Conservation (phyloP, 2,888 invertebrate genomes). For the Agrilus mali region DNA sequence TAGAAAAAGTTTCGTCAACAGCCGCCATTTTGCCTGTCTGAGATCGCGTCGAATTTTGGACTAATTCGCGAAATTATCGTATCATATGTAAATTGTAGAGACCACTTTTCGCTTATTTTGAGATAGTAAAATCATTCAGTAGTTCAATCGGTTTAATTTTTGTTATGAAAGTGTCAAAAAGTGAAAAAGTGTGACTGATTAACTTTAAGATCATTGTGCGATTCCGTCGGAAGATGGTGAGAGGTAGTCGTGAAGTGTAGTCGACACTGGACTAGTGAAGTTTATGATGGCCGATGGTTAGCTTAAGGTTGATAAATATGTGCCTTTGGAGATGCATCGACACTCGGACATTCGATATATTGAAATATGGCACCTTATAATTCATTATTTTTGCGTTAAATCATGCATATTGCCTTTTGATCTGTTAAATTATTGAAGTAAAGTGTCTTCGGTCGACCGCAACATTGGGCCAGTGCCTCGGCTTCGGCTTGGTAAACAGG, state of each 20-base stretch:
- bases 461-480: slow-evolving; percentile 39
- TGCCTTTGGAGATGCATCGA: slow-evolving; percentile 63
- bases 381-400: slow-evolving; percentile 32
- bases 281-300: slow-evolving; percentile 74
- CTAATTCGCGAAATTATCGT: slow-evolving; percentile 58
- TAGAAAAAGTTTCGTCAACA: slow-evolving; percentile 92
- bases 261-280: slow-evolving; percentile 55
- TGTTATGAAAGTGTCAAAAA: slow-evolving; percentile 37
- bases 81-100: slow-evolving; percentile 31
- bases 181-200: slow-evolving; percentile 50
- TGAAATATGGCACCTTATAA: slow-evolving; percentile 41
- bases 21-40: slow-evolving; percentile 87
- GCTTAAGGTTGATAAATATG: slow-evolving; percentile 55
- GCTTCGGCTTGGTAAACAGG: slow-evolving; percentile 57
- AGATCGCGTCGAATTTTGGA: slow-evolving; percentile 65
- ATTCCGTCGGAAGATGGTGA: slow-evolving; percentile 63
- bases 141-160: slow-evolving; percentile 30
- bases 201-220: slow-evolving; percentile 60
- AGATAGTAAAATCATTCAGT: slow-evolving; percentile 26
- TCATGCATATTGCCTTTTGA: slow-evolving; percentile 33
- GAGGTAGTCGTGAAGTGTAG: slow-evolving; percentile 44
- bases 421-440: slow-evolving; percentile 33
- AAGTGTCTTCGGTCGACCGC: slow-evolving; percentile 31
- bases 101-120: slow-evolving; percentile 31
- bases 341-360: slow-evolving; percentile 56